Percentiles rank a stretch among this genome's conserved stretches.
Conservation (phyloP, 1,140 invertebrate genomes). For the Acromyrmex heyeri region DNA sequence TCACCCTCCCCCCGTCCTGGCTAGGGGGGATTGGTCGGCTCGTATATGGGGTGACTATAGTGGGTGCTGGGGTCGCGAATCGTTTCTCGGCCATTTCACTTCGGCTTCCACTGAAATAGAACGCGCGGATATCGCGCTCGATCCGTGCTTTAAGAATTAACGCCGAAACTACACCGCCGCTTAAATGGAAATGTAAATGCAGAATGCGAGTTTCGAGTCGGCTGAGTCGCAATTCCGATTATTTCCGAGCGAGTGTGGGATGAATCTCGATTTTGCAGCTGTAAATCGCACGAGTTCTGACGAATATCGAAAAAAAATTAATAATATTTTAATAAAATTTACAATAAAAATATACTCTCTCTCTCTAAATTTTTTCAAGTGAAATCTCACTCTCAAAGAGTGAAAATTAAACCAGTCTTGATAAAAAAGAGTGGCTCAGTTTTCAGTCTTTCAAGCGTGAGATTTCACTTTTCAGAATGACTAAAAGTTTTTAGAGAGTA, state of each 20-base stretch:
- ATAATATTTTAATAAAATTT: background rate
- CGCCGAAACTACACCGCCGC: constrained; percentile 34
- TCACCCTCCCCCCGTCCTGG: background rate
- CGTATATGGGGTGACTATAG: constrained; percentile 54
- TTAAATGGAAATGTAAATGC: constrained; percentile 60
- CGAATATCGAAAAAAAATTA: background rate
- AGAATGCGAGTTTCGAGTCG: constrained; percentile 25
- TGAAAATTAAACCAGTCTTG: no score
- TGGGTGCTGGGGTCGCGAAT: constrained; percentile 72
- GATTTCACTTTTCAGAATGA: no score
- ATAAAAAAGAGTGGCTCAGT: no score
- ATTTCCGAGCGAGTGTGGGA: background rate
- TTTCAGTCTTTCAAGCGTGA: no score
- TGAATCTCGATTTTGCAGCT: background rate
- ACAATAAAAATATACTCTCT: background rate
- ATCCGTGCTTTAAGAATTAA: constrained; percentile 71
- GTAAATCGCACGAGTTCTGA: background rate
- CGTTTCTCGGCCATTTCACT: constrained; percentile 72
- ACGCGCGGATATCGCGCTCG: constrained; percentile 70
- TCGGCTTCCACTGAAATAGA: constrained; percentile 72
- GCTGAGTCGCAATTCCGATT: constrained; percentile 28
- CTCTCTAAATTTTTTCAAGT: no score
- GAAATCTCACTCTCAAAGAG: no score
- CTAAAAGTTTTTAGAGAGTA: no score
- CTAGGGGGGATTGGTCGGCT: constrained; percentile 62